Percentiles rank a stretch among this genome's conserved stretches.
Evolutionary conservation across 37 sponge, comb jelly and placozoan species (phyloP).

Genomic region (Chondrilla cf. caribensis): DNA sequence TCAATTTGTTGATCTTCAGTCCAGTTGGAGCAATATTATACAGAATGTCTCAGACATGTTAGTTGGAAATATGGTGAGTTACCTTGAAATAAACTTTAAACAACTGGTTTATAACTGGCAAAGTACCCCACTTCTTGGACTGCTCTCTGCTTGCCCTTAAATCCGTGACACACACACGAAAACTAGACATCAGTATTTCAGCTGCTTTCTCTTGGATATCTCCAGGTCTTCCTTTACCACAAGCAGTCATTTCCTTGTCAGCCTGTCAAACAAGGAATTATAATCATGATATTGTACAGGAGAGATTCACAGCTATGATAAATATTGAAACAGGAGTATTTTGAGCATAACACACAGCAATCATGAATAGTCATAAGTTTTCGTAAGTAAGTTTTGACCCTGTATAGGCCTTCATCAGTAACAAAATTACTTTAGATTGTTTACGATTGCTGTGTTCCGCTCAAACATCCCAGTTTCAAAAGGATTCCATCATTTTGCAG

Average conservation of each 20-base stretch:
- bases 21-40: background rate
- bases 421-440: background rate
- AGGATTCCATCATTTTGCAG: too few relatives aligned
- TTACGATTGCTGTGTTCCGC: too few relatives aligned
- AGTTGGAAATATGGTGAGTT: too few relatives aligned
- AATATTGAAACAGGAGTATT: too few relatives aligned
- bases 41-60: too few relatives aligned
- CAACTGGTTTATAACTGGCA: constrained; percentile 85
- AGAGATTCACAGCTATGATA: too few relatives aligned
- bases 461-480: too few relatives aligned
- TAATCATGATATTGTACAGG: too few relatives aligned
- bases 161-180: constrained; percentile 90
- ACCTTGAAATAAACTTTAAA: constrained; percentile 97
- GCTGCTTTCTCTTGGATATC: constrained; percentile 85
- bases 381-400: background rate
- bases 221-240: constrained; percentile 48
- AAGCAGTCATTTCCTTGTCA: constrained; percentile 13
- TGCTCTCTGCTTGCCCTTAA: constrained; percentile 54
- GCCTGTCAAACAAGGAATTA: constrained; percentile 41
- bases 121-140: constrained; percentile 85
- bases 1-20: constrained; percentile 89
- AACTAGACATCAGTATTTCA: constrained; percentile 86
- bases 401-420: background rate
- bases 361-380: background rate
- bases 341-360: background rate